Evolutionary conservation across 2,113 vertebrate species (phyloP).

Genomic region (Oxyura jamaicensis): DNA sequence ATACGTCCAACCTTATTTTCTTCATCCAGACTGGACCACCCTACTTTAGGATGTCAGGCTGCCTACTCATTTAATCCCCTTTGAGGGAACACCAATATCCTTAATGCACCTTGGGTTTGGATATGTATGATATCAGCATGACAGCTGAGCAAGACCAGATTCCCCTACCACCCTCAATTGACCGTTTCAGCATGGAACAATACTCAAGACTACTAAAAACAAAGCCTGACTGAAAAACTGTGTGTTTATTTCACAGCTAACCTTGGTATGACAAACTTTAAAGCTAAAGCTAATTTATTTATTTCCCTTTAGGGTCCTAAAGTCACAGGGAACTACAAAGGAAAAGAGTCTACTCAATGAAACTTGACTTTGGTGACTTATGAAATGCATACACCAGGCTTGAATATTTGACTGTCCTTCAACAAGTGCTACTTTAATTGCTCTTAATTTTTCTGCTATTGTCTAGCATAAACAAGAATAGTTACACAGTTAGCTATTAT

Average conservation of each 20-base stretch:
- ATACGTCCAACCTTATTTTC: neutral
- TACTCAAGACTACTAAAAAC: neutral
- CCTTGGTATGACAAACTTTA: neutral
- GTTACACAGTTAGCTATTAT: neutral
- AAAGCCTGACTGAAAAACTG: neutral
- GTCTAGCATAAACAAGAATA: neutral
- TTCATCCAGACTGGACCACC: neutral
- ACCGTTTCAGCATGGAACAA: neutral
- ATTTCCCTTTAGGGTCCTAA: neutral
- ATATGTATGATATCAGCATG: fast-evolving
- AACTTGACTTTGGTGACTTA: neutral
- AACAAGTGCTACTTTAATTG: neutral
- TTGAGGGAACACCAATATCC: neutral
- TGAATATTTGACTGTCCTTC: neutral
- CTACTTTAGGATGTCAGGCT: neutral
- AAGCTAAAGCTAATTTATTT: neutral
- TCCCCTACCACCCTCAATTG: neutral
- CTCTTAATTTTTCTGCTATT: neutral
- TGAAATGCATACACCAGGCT: neutral
- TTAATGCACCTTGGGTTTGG: neutral
- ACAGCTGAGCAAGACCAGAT: neutral
- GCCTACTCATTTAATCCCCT: neutral
- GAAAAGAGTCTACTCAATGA: neutral
- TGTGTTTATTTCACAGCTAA: neutral
- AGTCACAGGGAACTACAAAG: neutral